These are phyloP conservation scores for Loriculus beryllinus DNA, from an alignment of 2,797 vertebrate species.

Conservation along the genomic window DNA sequence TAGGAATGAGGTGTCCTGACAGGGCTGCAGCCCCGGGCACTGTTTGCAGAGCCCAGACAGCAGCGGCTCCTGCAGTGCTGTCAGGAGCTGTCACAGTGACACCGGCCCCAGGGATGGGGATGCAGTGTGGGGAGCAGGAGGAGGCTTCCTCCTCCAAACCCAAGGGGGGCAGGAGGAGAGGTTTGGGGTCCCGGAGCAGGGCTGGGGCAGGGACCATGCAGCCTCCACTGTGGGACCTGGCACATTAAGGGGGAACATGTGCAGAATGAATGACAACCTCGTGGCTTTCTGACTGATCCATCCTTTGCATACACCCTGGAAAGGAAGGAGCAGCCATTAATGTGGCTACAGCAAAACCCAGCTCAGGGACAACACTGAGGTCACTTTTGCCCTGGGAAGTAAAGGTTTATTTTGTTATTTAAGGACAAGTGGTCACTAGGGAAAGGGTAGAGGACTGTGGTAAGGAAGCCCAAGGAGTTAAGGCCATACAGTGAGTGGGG, in stretches of 20 bases:
- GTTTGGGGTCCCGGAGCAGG: not conserved
- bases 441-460: not conserved
- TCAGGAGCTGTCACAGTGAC: constrained; percentile 27
- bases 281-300: not conserved
- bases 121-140: fast-evolving
- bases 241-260: not conserved
- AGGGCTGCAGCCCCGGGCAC: not conserved
- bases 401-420: not conserved
- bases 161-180: not conserved
- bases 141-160: not conserved
- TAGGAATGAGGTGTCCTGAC: not conserved
- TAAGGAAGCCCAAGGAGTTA: not conserved
- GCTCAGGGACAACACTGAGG: not conserved
- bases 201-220: fast-evolving
- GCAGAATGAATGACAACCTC: not conserved
- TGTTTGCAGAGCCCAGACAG: not conserved
- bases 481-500: not conserved
- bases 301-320: not conserved
- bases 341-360: not conserved
- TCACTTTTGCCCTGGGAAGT: not conserved
- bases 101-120: fast-evolving
- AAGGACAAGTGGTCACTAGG: constrained; percentile 1
- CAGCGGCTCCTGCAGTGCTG: not conserved
- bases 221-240: not conserved
- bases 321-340: not conserved